A percentile compares a stretch with the other conserved stretches of the same genome.
Evolutionary conservation across 1,140 invertebrate genomes (phyloP).

Genomic region (Drosophila oshimai): DNA sequence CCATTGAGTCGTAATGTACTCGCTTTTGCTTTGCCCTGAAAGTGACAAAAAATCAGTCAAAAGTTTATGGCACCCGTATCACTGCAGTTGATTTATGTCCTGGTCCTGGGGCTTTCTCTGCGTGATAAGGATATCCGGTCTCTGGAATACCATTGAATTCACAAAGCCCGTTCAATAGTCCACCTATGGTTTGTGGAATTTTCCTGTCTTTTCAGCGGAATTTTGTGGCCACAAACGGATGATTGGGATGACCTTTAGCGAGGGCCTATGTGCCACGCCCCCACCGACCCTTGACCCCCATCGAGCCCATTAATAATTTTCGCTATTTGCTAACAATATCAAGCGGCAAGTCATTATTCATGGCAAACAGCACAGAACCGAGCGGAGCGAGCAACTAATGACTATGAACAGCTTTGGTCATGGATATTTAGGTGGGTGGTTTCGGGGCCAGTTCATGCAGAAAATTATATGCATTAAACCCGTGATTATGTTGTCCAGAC

Average conservation of each 20-base stretch:
- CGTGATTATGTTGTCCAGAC: constrained; percentile 77
- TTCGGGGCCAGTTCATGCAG: constrained; percentile 67
- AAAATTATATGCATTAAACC: constrained; percentile 81
- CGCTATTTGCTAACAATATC: constrained; percentile 75
- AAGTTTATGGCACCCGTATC: constrained; percentile 14
- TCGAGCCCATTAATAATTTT: constrained; percentile 69
- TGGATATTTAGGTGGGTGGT: constrained; percentile 27
- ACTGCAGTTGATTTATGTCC: constrained; percentile 32
- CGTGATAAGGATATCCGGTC: background rate
- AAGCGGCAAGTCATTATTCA: constrained; percentile 78
- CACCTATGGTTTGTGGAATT: background rate
- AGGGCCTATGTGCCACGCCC: constrained; percentile 9
- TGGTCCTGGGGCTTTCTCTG: background rate
- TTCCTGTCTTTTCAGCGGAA: background rate
- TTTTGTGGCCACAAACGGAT: background rate
- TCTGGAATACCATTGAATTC: background rate
- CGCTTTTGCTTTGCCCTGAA: background rate
- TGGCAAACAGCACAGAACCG: constrained; percentile 33
- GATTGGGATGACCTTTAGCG: constrained; percentile 23
- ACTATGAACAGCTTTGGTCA: constrained; percentile 63
- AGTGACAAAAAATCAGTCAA: constrained; percentile 20
- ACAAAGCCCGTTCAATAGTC: background rate
- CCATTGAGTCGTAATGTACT: constrained; percentile 54
- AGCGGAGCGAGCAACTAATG: constrained; percentile 55
- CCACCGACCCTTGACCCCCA: background rate